These are phyloP conservation scores for Macrochelys suwanniensis DNA, from an alignment of 2,797 vertebrate species.

Conservation along the genomic window DNA sequence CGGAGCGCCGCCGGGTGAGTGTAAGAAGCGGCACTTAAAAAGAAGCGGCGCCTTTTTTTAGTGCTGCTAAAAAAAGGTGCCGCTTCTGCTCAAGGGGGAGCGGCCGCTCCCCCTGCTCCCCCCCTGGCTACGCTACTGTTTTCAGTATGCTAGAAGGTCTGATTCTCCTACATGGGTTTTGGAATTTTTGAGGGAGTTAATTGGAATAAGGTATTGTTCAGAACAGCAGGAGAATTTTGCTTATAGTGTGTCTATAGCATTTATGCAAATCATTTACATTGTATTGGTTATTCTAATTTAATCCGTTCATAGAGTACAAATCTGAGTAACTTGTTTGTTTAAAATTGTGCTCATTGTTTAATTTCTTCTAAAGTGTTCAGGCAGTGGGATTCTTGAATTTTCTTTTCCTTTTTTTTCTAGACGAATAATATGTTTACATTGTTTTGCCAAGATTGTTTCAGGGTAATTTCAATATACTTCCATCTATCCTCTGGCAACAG, in stretches of 20 bases:
- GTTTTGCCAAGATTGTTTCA: neutral
- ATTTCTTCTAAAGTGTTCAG: neutral
- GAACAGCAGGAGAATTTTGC: neutral
- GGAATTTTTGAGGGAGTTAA: neutral
- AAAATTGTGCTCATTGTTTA: neutral
- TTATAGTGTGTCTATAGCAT: neutral
- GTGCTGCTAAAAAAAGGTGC: no score
- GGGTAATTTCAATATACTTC: neutral
- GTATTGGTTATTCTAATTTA: neutral
- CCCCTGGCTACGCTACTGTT: no score
- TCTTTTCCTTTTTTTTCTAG: neutral
- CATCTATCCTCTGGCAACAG: neutral
- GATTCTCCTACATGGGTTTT: fast-evolving
- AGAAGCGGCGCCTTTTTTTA: no score
- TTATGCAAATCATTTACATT: neutral
- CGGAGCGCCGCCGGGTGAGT: no score
- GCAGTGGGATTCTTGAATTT: neutral
- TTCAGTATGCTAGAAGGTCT: neutral
- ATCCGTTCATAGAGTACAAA: neutral
- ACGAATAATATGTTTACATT: neutral
- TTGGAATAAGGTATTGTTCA: neutral
- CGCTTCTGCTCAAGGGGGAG: no score
- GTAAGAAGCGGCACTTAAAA: no score
- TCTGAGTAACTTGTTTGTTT: neutral
- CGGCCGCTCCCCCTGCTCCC: no score